Conservation (phyloP, 1,140 invertebrate genomes). For the Papilio polyxenes region DNA sequence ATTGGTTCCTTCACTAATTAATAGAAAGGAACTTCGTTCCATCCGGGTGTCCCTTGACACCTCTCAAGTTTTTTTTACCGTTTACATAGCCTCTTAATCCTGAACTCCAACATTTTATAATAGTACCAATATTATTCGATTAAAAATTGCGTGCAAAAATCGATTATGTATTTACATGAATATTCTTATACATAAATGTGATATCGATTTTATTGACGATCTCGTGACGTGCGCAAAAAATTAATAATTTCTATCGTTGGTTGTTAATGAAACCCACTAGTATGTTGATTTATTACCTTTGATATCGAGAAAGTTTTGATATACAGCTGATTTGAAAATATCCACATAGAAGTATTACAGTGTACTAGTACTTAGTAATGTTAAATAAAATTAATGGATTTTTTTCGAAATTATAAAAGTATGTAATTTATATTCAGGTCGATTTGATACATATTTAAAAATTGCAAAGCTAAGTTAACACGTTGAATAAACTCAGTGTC, state of each 20-base stretch:
- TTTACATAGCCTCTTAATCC: too few relatives aligned
- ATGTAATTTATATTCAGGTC: too few relatives aligned
- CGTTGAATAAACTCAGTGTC: neutral
- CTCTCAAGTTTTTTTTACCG: too few relatives aligned
- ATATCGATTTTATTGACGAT: conserved; percentile 14
- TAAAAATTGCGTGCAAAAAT: neutral
- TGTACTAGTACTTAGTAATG: neutral
- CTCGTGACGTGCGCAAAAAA: conserved; percentile 17
- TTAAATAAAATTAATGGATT: too few relatives aligned
- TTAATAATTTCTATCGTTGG: conserved; percentile 25
- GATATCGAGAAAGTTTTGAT: conserved; percentile 8
- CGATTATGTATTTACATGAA: neutral
- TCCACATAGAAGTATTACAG: neutral
- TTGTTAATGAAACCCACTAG: neutral
- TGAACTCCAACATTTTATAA: neutral
- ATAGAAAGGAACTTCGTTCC: too few relatives aligned
- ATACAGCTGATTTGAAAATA: neutral
- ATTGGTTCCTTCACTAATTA: too few relatives aligned
- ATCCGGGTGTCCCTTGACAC: too few relatives aligned
- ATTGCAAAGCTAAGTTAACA: too few relatives aligned
- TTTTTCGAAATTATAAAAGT: too few relatives aligned
- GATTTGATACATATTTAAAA: too few relatives aligned
- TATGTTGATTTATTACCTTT: conserved; percentile 23
- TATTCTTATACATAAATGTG: conserved; percentile 2
- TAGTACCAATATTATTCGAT: neutral